Evolutionary conservation across 2,113 vertebrate genomes (phyloP).

Genomic region (Dipodomys merriami): DNA sequence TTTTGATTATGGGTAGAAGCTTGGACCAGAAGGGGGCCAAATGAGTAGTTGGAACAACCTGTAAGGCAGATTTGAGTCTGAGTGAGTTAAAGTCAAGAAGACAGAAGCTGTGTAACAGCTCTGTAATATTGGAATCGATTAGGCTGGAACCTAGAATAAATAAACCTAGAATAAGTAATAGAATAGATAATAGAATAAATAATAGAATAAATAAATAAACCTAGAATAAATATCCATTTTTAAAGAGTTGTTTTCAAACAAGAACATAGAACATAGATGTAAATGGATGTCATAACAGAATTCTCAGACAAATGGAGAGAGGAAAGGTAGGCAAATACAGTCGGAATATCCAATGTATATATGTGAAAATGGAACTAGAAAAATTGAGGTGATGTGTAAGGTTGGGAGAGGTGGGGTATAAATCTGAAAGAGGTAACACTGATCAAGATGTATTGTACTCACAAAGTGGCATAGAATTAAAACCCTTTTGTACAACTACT

Average conservation of each 20-base stretch:
- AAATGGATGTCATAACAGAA: background rate
- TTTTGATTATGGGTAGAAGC: background rate
- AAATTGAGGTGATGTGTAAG: no score
- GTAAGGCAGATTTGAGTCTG: constrained; percentile 8
- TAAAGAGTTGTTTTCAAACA: background rate
- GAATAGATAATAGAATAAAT: constrained; percentile 17
- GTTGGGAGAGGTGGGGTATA: no score
- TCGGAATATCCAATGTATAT: no score
- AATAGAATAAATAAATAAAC: background rate
- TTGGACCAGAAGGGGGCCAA: background rate
- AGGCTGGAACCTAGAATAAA: constrained; percentile 8
- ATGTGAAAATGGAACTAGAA: no score
- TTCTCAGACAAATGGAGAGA: no score
- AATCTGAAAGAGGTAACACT: no score
- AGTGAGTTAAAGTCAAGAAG: constrained; percentile 37
- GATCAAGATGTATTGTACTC: no score
- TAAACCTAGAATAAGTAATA: background rate
- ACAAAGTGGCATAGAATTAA: no score
- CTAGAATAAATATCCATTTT: background rate
- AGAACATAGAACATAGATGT: background rate
- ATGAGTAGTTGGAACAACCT: background rate
- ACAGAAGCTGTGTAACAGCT: background rate
- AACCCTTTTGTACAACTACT: no score
- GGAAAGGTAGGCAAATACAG: no score
- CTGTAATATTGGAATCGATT: background rate